Conservation (phyloP, 2,797 vertebrate genomes). For the Cichlasoma orientale region DNA sequence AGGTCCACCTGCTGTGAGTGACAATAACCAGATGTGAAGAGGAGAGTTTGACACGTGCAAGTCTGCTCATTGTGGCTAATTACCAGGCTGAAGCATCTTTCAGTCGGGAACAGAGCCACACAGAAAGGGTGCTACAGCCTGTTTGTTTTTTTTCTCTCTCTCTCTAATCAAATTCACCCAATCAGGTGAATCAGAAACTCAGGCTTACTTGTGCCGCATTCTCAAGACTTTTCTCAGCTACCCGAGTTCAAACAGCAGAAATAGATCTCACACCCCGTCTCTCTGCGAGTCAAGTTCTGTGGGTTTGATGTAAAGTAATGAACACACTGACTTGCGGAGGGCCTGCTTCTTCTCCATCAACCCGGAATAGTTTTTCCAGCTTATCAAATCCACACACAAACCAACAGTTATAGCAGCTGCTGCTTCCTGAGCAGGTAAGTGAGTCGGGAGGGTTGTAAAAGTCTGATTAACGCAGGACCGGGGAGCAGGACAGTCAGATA, state of each 20-base stretch:
- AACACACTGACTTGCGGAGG: conserved; percentile 34
- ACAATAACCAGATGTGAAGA: conserved; percentile 71
- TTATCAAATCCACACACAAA: conserved; percentile 25
- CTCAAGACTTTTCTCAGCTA: background rate
- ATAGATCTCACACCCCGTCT: background rate
- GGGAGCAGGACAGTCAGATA: conserved; percentile 31
- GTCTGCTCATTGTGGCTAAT: conserved; percentile 71
- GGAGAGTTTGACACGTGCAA: conserved; percentile 65
- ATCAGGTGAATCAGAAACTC: conserved; percentile 25
- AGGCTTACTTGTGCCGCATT: background rate
- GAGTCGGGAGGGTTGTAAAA: conserved; percentile 27
- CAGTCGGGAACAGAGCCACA: conserved; percentile 38
- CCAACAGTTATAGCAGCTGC: conserved; percentile 14
- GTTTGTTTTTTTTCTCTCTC: rapidly evolving
- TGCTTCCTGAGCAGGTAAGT: conserved; percentile 33
- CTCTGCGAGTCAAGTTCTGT: background rate
- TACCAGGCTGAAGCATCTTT: conserved; percentile 68
- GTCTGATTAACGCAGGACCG: conserved; percentile 34
- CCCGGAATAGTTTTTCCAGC: background rate
- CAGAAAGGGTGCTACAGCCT: conserved; percentile 15
- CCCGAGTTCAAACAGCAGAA: background rate
- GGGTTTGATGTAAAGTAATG: background rate
- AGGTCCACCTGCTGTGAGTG: conserved; percentile 70
- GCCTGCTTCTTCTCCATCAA: conserved; percentile 20
- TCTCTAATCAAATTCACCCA: conserved; percentile 36